Evolutionary conservation across 2,888 invertebrate species (phyloP).

Genomic region (Andrena hattorfiana): DNA sequence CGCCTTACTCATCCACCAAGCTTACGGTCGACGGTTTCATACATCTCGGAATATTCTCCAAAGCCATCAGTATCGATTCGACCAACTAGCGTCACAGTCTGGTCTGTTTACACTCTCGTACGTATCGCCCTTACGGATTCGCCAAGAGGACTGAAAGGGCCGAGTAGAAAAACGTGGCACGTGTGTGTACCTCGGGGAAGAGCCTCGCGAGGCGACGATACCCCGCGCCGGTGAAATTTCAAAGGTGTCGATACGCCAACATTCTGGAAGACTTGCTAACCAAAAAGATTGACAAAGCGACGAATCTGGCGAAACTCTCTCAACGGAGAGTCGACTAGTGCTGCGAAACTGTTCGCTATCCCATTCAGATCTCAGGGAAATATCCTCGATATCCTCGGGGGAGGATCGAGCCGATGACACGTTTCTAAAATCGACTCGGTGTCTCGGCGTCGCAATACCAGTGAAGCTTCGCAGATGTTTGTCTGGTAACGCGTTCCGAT

Average conservation of each 20-base stretch:
- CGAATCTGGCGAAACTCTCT: constrained; percentile 60
- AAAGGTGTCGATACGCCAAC: constrained; percentile 54
- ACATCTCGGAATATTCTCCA: not conserved
- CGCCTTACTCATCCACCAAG: not conserved
- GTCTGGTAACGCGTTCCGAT: constrained; percentile 54
- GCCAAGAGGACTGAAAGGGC: not conserved
- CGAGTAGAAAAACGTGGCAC: not conserved
- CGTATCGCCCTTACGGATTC: not conserved
- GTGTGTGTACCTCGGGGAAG: not conserved
- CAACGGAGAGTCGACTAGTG: constrained; percentile 31
- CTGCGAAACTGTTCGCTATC: constrained; percentile 44
- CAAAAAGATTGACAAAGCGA: constrained; percentile 67
- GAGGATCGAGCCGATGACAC: constrained; percentile 51
- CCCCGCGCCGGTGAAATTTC: constrained; percentile 9
- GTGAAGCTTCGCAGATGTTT: constrained; percentile 60
- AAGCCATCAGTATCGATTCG: not conserved
- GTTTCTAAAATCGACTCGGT: constrained; percentile 64
- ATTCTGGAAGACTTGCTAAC: constrained; percentile 59
- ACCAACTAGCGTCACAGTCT: not conserved
- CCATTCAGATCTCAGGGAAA: constrained; percentile 67
- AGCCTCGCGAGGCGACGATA: constrained; percentile 33
- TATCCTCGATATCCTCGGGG: constrained; percentile 55
- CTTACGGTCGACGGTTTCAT: not conserved
- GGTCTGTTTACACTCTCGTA: not conserved
- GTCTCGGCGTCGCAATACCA: constrained; percentile 52